Evolutionary conservation across 2,888 invertebrate species (phyloP), one percentile per base, ranked within the genome.

Genomic region (Lordiphosa fenestrarum): DNA sequence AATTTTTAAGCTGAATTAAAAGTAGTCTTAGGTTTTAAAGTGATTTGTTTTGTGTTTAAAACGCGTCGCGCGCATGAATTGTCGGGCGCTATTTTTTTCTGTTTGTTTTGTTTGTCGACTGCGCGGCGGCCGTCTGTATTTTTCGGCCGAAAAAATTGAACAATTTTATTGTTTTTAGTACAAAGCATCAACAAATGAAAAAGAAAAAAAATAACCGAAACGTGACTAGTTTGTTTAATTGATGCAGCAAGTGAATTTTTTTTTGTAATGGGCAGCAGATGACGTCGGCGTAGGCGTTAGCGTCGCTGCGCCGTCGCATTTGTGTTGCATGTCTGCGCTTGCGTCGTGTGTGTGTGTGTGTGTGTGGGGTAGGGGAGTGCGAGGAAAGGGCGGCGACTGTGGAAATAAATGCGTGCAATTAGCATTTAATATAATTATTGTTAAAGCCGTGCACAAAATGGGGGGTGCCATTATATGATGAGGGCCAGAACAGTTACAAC

Each of bases 191-290:
- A 60, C 44, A 30, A 23, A 15, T 9, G 36, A 15, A 44, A 44
- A 30, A 44, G 42, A 37, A 41, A 42, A 44, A 30, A 33, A 44
- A 23, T 42, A 61, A 55, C 57, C 58, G 56, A 76, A 80, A 81
- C 76, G 76, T 77, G 76, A 77, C 81, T 67, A 68, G 76, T 77
- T 81, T 74, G 62, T 66, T 73, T 74, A 69, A 81, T 77, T 74
- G 66, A 69, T 76, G 73, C 69, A 74, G 58, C 76, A 77, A 81
- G 74, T 81, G 70, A 70, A 54, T 69, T 74, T 66, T 44, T 39
- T 54, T 55, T 38, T 60, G 33, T 36, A 35, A 60, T 69, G 62
- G 53, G 61, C 61, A 73, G 69, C 13, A 36, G 50, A 55, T 50
- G 62, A 48, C 53, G 60, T 61, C 61, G 58, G 23, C 48, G 42